These are phyloP conservation scores for Acanthiza pusilla DNA, from an alignment of 2,797 vertebrate species.

Conservation along the genomic window DNA sequence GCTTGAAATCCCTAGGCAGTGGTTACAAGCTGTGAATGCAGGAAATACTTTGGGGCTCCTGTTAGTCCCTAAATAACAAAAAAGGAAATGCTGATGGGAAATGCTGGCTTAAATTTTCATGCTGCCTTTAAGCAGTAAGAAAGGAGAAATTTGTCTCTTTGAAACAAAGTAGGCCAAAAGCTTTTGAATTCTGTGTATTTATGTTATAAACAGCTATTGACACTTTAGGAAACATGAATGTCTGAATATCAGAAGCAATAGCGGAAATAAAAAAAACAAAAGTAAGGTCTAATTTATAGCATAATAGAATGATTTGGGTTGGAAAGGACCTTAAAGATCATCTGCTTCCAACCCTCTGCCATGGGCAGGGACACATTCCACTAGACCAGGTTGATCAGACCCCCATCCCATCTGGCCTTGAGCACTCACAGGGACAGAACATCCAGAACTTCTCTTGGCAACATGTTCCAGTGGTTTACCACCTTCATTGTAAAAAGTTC, in stretches of 20 bases:
- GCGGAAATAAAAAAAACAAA: neutral
- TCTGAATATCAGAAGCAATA: neutral
- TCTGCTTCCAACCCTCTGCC: neutral
- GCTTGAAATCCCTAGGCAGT: neutral
- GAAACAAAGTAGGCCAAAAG: neutral
- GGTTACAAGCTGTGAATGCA: neutral
- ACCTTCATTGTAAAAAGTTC: neutral
- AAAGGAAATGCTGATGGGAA: neutral
- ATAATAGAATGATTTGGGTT: neutral
- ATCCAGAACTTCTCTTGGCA: neutral
- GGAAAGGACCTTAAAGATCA: neutral
- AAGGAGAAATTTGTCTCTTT: neutral
- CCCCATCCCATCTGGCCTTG: neutral
- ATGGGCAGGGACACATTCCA: neutral
- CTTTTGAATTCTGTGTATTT: neutral
- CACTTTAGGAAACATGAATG: neutral
- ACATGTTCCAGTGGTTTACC: neutral
- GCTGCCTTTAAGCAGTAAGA: neutral
- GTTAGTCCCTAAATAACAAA: neutral
- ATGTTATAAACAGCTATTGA: neutral
- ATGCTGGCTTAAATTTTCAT: neutral
- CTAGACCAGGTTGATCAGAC: neutral
- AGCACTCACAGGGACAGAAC: neutral
- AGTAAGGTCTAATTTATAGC: neutral
- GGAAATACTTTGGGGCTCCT: neutral